Evolutionary conservation across 1,140 invertebrate genomes (phyloP), one percentile per base, ranked within the genome.

Genomic region (Cydia amplana): DNA sequence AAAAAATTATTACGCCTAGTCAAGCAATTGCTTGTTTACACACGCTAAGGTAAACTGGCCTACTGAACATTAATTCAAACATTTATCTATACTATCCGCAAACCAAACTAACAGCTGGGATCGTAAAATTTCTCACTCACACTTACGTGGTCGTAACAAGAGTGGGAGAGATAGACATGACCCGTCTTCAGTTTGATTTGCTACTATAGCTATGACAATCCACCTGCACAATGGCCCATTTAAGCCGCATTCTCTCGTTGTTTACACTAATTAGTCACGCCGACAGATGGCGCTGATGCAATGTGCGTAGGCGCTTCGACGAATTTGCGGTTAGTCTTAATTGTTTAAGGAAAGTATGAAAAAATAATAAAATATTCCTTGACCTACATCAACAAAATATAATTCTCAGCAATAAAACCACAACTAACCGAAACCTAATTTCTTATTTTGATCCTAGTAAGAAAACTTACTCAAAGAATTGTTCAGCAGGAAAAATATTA

Each of bases 191-290:
- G 5, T n/a, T 51, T n/a, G 49, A n/a, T 51, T 51, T 51, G 46
- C n/a, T 9, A 55, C n/a, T 4, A 18, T 14, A 51, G 6, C 9
- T 6, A 7, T 64, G 2, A 4, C 20, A 3, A 67, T n/a, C 23
- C 25, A 67, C 64, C 64, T 67, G 64, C 36, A 18, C 36, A 43
- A 12, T 70, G 65, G n/a, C 36, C 28, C 65, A 70, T 36, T 43
- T 36, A 70, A 36, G 55, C 23, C 65, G 65, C 65, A 70, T 70
- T 32, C 32, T 40, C n/a, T 4, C 28, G 25, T 14, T 70, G 65
- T 70, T 36, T 36, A 60, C 55, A 23, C 28, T 67, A 32, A 67
- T 70, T 70, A 70, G 36, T 70, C 65, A 70, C 65, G 28, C 14
- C 64, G 3, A 16, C 65, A 70, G 65, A 70, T 70, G 65, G 65